phyloP scores from a whole-genome alignment of 2,888 invertebrate genomes.

The Apamea anceps region DNA sequence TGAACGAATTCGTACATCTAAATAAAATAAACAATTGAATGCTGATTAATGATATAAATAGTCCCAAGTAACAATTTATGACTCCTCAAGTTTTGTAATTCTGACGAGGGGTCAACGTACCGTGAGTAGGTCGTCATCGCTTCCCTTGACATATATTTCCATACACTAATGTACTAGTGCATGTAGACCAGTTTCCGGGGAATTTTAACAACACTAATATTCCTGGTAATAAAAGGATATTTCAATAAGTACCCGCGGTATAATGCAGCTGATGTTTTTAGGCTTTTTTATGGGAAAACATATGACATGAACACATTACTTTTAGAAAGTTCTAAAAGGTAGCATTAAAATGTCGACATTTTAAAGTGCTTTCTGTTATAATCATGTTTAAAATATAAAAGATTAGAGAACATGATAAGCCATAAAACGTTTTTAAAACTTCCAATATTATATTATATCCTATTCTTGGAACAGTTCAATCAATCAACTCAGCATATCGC shows the following conservation, averaged over 20 bases:
- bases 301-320: background rate
- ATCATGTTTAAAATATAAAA: background rate
- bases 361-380: background rate
- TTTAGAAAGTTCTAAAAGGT: conserved; percentile 1
- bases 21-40: conserved; percentile 20
- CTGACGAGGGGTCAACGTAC: conserved; percentile 49
- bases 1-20: conserved; percentile 13
- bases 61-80: conserved; percentile 39
- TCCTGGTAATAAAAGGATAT: conserved; percentile 16
- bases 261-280: background rate
- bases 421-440: background rate
- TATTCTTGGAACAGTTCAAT: background rate
- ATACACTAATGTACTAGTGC: conserved; percentile 22
- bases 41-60: conserved; percentile 43
- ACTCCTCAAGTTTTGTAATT: conserved; percentile 35
- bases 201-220: conserved; percentile 21
- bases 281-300: background rate
- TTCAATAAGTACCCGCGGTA: background rate
- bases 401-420: background rate
- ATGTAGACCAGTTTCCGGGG: conserved; percentile 22
- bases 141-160: conserved; percentile 51
- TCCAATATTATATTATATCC: background rate
- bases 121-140: conserved; percentile 51
- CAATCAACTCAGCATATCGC: background rate
- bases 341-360: background rate